phyloP scores from a whole-genome alignment of 2,797 vertebrate species.

The Rhinoraja longicauda region DNA sequence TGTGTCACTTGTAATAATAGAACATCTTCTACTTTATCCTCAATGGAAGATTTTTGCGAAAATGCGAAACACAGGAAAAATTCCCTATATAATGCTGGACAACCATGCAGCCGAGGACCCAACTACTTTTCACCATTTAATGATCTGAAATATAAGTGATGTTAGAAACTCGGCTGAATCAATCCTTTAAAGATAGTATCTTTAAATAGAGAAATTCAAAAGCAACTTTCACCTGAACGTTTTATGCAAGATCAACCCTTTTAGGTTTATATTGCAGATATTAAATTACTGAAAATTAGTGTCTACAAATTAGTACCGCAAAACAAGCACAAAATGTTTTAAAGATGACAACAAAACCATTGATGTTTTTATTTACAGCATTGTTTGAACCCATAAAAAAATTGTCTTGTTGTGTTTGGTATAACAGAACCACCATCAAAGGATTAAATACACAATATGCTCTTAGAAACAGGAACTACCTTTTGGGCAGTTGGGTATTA shows the following conservation, averaged over 20 bases:
- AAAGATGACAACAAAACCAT: neutral
- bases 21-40: neutral
- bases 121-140: neutral
- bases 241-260: neutral
- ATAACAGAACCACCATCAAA: conserved; percentile 6
- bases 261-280: neutral
- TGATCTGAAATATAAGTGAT: neutral
- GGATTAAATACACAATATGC: neutral
- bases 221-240: neutral
- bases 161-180: neutral
- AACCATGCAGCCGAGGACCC: no score
- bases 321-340: neutral
- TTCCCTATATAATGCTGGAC: neutral
- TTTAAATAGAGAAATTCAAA: neutral
- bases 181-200: neutral
- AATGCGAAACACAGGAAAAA: neutral
- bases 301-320: neutral
- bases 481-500: neutral
- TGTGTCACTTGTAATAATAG: neutral
- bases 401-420: neutral
- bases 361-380: neutral
- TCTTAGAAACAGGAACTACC: conserved; percentile 9
- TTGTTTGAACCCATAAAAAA: neutral
- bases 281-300: neutral
- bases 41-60: neutral